Conservation (phyloP, 2,888 invertebrate species). For the Rhimphoctona megacephalus region DNA sequence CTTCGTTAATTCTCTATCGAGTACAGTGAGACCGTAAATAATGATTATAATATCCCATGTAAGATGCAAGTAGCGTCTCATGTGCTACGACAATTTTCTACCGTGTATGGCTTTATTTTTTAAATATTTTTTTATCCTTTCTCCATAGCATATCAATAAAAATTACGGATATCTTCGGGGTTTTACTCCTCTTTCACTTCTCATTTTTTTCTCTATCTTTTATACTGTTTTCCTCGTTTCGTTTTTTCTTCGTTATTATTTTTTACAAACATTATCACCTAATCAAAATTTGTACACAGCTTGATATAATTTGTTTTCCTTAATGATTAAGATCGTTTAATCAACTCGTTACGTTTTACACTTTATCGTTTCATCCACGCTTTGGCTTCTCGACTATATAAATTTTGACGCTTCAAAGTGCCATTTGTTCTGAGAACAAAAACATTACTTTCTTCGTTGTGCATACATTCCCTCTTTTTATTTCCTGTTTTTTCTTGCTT, state of each 20-base stretch:
- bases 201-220: constrained; percentile 65
- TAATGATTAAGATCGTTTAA: constrained; percentile 61
- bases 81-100: constrained; percentile 68
- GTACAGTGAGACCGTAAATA: constrained; percentile 71
- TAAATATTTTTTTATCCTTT: constrained; percentile 65
- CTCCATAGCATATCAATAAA: constrained; percentile 78
- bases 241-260: constrained; percentile 45
- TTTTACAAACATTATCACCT: constrained; percentile 80
- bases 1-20: constrained; percentile 60
- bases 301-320: constrained; percentile 73
- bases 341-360: constrained; percentile 54
- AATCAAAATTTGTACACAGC: constrained; percentile 83
- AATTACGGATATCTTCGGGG: constrained; percentile 76
- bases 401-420: constrained; percentile 66
- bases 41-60: constrained; percentile 71
- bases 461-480: constrained; percentile 26
- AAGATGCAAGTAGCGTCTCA: constrained; percentile 66
- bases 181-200: constrained; percentile 49
- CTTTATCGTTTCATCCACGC: constrained; percentile 60
- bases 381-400: constrained; percentile 71
- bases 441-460: constrained; percentile 67
- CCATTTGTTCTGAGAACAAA: constrained; percentile 66
- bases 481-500: background rate
- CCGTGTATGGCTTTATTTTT: constrained; percentile 26
- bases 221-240: constrained; percentile 17